Conservation (phyloP, 2,113 vertebrate species). For the Oreochromis spilurus region DNA sequence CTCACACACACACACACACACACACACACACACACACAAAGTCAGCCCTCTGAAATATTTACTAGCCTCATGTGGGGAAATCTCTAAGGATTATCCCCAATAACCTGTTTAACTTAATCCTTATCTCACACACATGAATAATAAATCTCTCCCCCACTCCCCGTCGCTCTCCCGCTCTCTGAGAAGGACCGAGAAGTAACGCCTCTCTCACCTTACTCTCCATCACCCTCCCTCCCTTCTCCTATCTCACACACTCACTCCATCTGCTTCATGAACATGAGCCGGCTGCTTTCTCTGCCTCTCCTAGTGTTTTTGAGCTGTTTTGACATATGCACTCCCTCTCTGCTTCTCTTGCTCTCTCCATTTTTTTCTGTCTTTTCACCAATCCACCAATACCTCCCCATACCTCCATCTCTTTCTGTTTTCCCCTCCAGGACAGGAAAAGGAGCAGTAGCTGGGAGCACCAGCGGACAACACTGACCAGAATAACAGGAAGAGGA, state of each 20-base stretch:
- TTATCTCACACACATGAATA: conserved; percentile 74
- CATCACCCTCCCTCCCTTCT: conserved; percentile 20
- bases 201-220: conserved; percentile 56
- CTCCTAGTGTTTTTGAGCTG: conserved; percentile 43
- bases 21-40: conserved; percentile 11
- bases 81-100: conserved; percentile 71
- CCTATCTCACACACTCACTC: conserved; percentile 45
- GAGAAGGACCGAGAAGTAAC: conserved; percentile 28
- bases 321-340: conserved; percentile 31
- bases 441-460: conserved; percentile 48
- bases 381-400: neutral
- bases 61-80: conserved; percentile 70
- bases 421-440: conserved; percentile 59
- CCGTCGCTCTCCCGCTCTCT: neutral
- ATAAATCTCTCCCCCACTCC: conserved; percentile 54
- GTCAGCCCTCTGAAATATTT: conserved; percentile 64
- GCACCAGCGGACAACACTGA: conserved; percentile 21
- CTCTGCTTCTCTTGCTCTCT: neutral
- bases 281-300: conserved; percentile 52
- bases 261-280: conserved; percentile 51
- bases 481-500: conserved; percentile 88
- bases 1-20: neutral
- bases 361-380: neutral
- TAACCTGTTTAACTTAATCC: conserved; percentile 80
- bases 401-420: neutral